Evolutionary conservation across 1,140 invertebrate genomes (phyloP), one percentile per base, ranked within the genome.

Genomic region (Pseudomyrmex pallidus): DNA sequence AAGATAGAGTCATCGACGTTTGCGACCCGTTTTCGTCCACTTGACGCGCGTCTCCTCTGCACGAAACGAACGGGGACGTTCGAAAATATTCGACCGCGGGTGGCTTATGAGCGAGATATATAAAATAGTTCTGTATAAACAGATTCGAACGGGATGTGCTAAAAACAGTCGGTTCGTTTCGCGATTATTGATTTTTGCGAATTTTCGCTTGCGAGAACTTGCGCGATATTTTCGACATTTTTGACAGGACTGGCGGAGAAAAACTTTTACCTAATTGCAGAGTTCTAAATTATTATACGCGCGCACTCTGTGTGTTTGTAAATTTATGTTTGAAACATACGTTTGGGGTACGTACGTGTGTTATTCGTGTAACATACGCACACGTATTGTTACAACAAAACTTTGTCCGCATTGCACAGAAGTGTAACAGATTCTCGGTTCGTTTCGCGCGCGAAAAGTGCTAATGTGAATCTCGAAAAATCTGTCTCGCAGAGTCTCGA

Each of bases 151-250:
- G n/a, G n/a, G n/a, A n/a, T n/a, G 13, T 20, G 7, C 25, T 70
- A 57, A 70, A 78, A 78, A 57, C 20, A 20, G 12, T 56, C 61
- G 59, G 10, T 13, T 15, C 1, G 44, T 78, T 59, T 57, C 46
- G 2, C 50, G 44, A 57, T 5, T 15, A 78, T 57, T 10, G 35
- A 78, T 78, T 67, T 66, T 25, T 67, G 25, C n/a, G 61, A 35
- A 35, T 35, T 35, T 12, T 35, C n/a, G 48, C 8, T 20, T 61
- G 35, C 35, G 35, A 35, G 7, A 35, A 5, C 35, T 7, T 4
- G 35, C 35, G 35, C 25, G 25, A 25, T 25, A 4, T 35, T 35
- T 7, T 35, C 35, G 35, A 35, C 0, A 35, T 35, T 35, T 5
- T 35, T 7, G 5, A 35, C 4, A 35, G 5, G 5, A 35, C 35